Percentiles rank a stretch among this genome's conserved stretches.
These are phyloP conservation scores for Mesocricetus auratus DNA, from an alignment of 2,113 vertebrate species.

Conservation along the genomic window DNA sequence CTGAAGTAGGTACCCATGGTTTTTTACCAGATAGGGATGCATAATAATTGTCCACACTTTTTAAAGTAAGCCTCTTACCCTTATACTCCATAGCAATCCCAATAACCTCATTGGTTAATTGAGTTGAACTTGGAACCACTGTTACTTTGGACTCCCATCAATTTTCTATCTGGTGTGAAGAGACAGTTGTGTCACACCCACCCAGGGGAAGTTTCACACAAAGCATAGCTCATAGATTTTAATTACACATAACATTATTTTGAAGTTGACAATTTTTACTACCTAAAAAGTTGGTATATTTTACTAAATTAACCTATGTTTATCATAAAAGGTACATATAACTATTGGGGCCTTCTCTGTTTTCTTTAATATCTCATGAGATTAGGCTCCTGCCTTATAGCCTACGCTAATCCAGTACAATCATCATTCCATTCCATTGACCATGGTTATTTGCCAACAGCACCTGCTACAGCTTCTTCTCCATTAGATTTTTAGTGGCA, in stretches of 20 bases:
- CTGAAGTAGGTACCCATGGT: background rate
- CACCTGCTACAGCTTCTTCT: background rate
- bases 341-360: background rate
- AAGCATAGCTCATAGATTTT: background rate
- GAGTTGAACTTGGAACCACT: background rate
- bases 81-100: background rate
- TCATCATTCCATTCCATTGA: background rate
- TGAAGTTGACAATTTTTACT: background rate
- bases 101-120: background rate
- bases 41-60: background rate
- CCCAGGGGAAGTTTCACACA: background rate
- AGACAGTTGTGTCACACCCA: too few relatives aligned
- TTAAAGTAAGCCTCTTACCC: background rate
- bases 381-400: background rate
- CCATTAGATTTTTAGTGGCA: background rate
- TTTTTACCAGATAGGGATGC: too few relatives aligned
- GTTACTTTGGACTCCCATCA: background rate
- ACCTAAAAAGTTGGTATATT: background rate
- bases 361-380: background rate
- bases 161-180: background rate
- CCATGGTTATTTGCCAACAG: background rate
- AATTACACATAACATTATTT: background rate
- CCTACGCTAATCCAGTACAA: background rate
- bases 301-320: background rate
- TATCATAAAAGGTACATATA: background rate